Evolutionary conservation across 1,140 invertebrate genomes (phyloP).

Genomic region (Drosophila gunungcola): DNA sequence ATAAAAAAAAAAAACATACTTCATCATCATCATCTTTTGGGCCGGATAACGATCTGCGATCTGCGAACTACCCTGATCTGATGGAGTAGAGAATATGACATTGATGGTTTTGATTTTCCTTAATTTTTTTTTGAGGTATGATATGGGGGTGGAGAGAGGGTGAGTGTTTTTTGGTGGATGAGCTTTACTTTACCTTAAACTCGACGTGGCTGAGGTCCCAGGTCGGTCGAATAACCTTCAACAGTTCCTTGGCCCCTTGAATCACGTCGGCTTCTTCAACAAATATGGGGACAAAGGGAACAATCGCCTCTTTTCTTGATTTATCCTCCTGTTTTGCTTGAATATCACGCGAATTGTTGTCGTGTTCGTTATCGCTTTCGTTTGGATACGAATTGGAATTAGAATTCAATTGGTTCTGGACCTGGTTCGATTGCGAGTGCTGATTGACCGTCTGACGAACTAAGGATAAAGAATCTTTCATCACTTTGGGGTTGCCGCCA

Average conservation of each 20-base stretch:
- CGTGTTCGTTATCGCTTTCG: slow-evolving; percentile 40
- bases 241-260: slow-evolving; percentile 85
- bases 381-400: slow-evolving; percentile 39
- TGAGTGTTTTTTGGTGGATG: slow-evolving; percentile 11
- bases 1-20: slow-evolving; percentile 36
- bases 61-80: slow-evolving; percentile 36
- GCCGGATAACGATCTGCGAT: slow-evolving; percentile 38
- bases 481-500: slow-evolving; percentile 83
- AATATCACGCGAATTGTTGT: slow-evolving; percentile 44
- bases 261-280: slow-evolving; percentile 86
- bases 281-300: slow-evolving; percentile 84
- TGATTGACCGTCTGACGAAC: slow-evolving; percentile 74
- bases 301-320: slow-evolving; percentile 53
- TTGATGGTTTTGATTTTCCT: slow-evolving; percentile 29
- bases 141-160: too few species aligned
- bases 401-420: slow-evolving; percentile 63
- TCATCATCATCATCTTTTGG: slow-evolving; percentile 25
- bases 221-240: slow-evolving; percentile 86
- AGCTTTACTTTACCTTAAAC: slow-evolving; percentile 85
- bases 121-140: too few species aligned
- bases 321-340: slow-evolving; percentile 47
- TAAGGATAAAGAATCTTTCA: slow-evolving; percentile 82
- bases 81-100: slow-evolving; percentile 59
- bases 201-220: slow-evolving; percentile 86
- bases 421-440: slow-evolving; percentile 65